phyloP scores from a whole-genome alignment of 2,888 invertebrate genomes.

The Tholera decimalis region DNA sequence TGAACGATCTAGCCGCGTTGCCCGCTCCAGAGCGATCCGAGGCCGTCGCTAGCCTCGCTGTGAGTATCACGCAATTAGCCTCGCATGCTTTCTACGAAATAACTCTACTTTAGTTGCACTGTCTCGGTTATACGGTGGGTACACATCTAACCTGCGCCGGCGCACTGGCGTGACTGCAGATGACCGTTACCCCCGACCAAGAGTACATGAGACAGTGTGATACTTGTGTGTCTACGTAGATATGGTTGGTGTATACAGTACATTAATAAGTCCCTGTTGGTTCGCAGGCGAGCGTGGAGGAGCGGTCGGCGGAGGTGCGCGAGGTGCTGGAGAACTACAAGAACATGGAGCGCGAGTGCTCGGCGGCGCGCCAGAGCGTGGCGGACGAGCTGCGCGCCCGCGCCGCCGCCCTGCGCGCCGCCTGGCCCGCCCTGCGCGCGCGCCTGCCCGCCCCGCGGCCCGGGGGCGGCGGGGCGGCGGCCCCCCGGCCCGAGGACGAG shows the following conservation, averaged over 20 bases:
- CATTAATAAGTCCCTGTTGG: too few relatives aligned
- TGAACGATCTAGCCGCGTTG: constrained; percentile 35
- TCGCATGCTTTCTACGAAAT: too few relatives aligned
- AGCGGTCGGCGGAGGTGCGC: constrained; percentile 91
- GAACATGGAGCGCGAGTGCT: constrained; percentile 91
- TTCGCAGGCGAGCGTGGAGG: constrained; percentile 83
- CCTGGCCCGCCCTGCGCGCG: constrained; percentile 51
- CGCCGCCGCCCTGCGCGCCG: constrained; percentile 88
- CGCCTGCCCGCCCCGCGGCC: constrained; percentile 23
- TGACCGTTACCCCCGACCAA: too few relatives aligned
- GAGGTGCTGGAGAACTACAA: constrained; percentile 93
- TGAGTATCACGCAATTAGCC: too few relatives aligned
- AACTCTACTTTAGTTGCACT: too few relatives aligned
- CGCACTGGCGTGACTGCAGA: too few relatives aligned
- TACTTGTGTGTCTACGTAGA: too few relatives aligned
- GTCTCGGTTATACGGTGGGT: too few relatives aligned
- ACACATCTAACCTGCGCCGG: too few relatives aligned
- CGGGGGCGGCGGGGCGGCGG: constrained; percentile 44
- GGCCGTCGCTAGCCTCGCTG: constrained; percentile 33
- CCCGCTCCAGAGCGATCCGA: background rate
- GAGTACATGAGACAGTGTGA: too few relatives aligned
- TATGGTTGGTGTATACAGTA: too few relatives aligned
- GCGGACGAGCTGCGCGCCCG: constrained; percentile 79
- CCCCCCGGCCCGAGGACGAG: constrained; percentile 62
- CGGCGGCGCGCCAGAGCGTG: constrained; percentile 76